phyloP scores from a whole-genome alignment of 2,888 invertebrate species.

The Imbricaverruca yamaguchii region DNA sequence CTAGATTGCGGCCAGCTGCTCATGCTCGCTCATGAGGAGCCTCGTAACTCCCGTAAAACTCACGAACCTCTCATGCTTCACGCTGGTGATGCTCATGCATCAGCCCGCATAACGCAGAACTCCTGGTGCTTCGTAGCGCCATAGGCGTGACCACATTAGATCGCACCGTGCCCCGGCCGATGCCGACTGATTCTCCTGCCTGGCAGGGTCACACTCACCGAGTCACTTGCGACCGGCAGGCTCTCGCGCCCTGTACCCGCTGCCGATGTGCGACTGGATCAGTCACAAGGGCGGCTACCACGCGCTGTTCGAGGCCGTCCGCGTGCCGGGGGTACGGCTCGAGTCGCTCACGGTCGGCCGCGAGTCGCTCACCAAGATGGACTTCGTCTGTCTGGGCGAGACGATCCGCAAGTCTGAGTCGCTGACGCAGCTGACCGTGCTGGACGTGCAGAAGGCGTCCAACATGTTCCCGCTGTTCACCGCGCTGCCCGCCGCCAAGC shows the following conservation, averaged over 20 bases:
- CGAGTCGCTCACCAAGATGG: conserved; percentile 75
- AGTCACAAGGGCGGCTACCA: conserved; percentile 81
- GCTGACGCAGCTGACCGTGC: conserved; percentile 54
- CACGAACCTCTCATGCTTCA: too few species aligned
- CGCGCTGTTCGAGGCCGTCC: conserved; percentile 88
- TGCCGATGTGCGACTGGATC: conserved; percentile 72
- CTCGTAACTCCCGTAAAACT: too few species aligned
- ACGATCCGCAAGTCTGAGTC: conserved; percentile 66
- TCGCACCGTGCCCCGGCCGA: too few species aligned
- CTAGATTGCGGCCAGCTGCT: too few species aligned
- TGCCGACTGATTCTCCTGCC: too few species aligned
- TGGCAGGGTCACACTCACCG: too few species aligned
- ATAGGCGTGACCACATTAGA: too few species aligned
- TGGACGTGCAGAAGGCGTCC: neutral
- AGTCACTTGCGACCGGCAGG: conserved; percentile 68
- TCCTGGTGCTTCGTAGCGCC: too few species aligned
- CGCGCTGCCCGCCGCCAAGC: neutral
- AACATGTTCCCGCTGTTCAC: neutral
- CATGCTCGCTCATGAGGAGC: too few species aligned
- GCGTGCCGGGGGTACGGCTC: conserved; percentile 62
- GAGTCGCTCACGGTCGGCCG: conserved; percentile 65
- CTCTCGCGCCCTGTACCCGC: conserved; percentile 80
- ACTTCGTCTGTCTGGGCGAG: conserved; percentile 76
- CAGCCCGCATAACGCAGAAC: too few species aligned
- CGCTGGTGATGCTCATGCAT: too few species aligned